Conservation (phyloP, 2,888 invertebrate genomes). For the Oconnorella tubifera region DNA sequence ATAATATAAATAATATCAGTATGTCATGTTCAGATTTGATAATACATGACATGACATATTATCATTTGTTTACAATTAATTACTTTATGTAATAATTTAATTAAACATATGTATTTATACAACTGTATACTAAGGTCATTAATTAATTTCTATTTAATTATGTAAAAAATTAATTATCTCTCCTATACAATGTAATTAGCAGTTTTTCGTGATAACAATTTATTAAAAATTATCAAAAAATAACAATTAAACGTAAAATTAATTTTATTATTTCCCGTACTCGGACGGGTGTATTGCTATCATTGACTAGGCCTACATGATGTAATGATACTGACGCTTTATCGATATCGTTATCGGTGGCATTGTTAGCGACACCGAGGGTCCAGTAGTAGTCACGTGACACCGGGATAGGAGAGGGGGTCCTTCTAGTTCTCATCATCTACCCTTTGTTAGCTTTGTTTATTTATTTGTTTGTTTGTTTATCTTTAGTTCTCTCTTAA, state of each 20-base stretch:
- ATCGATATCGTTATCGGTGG: not conserved
- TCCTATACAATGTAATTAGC: too few species aligned
- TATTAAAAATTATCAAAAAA: not conserved
- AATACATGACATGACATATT: not conserved
- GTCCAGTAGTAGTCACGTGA: conserved; percentile 3
- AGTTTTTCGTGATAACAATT: too few species aligned
- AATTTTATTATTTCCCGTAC: not conserved
- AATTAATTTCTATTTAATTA: not conserved
- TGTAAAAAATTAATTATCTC: not conserved
- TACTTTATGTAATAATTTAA: not conserved
- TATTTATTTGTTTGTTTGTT: too few species aligned
- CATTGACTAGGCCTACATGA: not conserved
- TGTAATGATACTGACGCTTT: conserved; percentile 3
- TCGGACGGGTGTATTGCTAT: too few species aligned
- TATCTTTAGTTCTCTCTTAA: too few species aligned
- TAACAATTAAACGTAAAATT: not conserved
- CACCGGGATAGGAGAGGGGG: too few species aligned
- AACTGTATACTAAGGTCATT: not conserved
- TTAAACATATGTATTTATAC: not conserved
- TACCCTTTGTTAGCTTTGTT: too few species aligned
- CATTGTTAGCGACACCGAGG: conserved; percentile 1
- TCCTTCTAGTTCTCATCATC: too few species aligned
- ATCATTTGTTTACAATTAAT: not conserved
- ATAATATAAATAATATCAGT: too few species aligned
- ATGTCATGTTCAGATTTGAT: too few species aligned